Base-by-base conservation (phyloP, 2,888 invertebrate species). In the Uloborus plumipes region DNA sequence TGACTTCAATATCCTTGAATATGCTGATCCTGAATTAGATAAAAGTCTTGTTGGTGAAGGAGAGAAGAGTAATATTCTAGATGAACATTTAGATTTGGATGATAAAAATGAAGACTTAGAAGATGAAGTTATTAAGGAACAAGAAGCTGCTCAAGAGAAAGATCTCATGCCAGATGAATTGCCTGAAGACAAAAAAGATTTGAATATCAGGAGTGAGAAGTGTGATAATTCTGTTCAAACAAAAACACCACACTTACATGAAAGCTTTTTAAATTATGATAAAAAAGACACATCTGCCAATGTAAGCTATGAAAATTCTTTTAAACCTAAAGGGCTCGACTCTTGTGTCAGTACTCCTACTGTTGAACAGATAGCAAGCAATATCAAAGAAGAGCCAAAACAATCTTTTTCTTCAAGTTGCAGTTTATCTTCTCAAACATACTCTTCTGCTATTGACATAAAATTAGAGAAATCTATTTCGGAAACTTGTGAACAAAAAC, bases 1-100 rank as follows among this genome's bases (percentile, higher is more conserved):
- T 84, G 97, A 97, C 90, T 98, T 98, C 90, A 97, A 98, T 89
- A 96, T 98, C 87, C 90, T 98, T 85, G 96, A 97, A 89, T 98
- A 97, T 89, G 97, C 96, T 0, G 97, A 98, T 91, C 96, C 97
- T 0, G 97, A 97, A 89, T 90, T 97, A 72, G 96, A 95, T 86
- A 93, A 93, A 84, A 92, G 86, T 50, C 85, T 88, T 7, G 87
- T 87, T 55, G 94, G 86, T 92, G 93, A 84, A 80, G 94, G 94
- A 0, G 93, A 93, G 85, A 93, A 94, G 88, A 95, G 95, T 51
- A 95, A 95, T 61, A 86, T 86, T 18, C 92, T 97, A 74, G 95
- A 96, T 88, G 90, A 90, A 77, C 93, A 94, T 80, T 90, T 96
- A 71, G 96, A 96, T 88, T 91, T 95, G 83, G 94, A 94, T 84